phyloP scores from a whole-genome alignment of 2,888 invertebrate species.

The Diplolepis rosae region DNA sequence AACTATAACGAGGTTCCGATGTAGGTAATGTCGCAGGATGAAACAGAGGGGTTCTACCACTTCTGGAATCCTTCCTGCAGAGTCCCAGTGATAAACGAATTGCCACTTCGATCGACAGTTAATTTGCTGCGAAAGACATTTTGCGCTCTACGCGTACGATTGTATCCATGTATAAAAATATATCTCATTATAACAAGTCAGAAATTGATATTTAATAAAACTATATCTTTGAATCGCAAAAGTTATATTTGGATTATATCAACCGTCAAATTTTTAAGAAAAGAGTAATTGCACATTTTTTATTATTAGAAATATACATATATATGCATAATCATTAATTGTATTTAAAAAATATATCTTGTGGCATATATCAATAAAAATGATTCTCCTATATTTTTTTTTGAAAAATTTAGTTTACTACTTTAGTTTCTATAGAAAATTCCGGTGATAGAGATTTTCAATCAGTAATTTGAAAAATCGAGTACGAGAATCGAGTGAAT shows the following conservation, averaged over 20 bases:
- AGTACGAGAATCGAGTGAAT: constrained; percentile 51
- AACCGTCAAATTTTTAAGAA: too few relatives aligned
- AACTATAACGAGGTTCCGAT: constrained; percentile 28
- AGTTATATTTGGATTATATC: too few relatives aligned
- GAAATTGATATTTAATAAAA: too few relatives aligned
- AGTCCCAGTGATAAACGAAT: constrained; percentile 20
- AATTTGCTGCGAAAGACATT: constrained; percentile 22
- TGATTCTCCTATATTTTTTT: too few relatives aligned
- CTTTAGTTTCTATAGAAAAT: neutral
- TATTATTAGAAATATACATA: too few relatives aligned
- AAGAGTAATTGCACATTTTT: too few relatives aligned
- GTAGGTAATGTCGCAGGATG: constrained; percentile 11
- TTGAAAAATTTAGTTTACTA: neutral
- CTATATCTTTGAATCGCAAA: too few relatives aligned
- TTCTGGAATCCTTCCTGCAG: constrained; percentile 19
- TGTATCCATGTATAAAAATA: neutral
- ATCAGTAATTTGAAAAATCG: constrained; percentile 54
- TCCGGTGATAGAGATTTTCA: neutral
- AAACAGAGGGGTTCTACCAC: constrained; percentile 6
- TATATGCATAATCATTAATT: too few relatives aligned
- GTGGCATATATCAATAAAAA: neutral
- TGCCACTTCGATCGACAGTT: constrained; percentile 24
- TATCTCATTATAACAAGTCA: too few relatives aligned
- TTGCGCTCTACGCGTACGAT: neutral
- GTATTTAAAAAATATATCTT: neutral